Evolutionary conservation across 2,888 invertebrate genomes (phyloP).

Genomic region (Amphiduros pacificus): DNA sequence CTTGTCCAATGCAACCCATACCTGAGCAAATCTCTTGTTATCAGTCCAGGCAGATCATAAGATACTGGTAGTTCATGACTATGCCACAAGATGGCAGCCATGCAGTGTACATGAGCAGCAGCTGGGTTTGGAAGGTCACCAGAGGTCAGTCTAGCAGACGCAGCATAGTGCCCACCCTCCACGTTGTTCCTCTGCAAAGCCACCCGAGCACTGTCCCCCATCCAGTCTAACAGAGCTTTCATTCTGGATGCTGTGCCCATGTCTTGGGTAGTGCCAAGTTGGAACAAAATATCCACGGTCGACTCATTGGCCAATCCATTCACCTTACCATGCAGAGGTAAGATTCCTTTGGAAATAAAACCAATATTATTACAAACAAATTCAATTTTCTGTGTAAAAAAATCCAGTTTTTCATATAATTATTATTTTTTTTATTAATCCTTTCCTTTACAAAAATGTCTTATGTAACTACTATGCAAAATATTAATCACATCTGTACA

Average conservation of each 20-base stretch:
- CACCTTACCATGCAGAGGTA: conserved; percentile 39
- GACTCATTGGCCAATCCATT: conserved; percentile 63
- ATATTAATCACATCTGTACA: too few relatives aligned
- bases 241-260: conserved; percentile 46
- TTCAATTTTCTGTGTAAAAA: too few relatives aligned
- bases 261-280: conserved; percentile 72
- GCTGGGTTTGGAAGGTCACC: conserved; percentile 45
- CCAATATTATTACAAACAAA: too few relatives aligned
- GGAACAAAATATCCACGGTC: conserved; percentile 80
- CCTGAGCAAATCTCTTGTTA: conserved; percentile 78
- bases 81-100: conserved; percentile 81
- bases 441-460: too few relatives aligned
- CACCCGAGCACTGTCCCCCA: conserved; percentile 65
- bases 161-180: conserved; percentile 7
- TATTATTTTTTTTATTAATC: too few relatives aligned
- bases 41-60: conserved; percentile 68
- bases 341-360: too few relatives aligned
- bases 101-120: conserved; percentile 67
- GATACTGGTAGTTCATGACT: conserved; percentile 42
- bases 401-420: too few relatives aligned
- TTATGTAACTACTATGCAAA: too few relatives aligned
- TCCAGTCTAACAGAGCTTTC: conserved; percentile 71
- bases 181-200: conserved; percentile 37
- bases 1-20: conserved; percentile 48
- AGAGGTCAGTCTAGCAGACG: not conserved